Conservation (phyloP, 2,113 vertebrate species). For the Oostethus manadensis region DNA sequence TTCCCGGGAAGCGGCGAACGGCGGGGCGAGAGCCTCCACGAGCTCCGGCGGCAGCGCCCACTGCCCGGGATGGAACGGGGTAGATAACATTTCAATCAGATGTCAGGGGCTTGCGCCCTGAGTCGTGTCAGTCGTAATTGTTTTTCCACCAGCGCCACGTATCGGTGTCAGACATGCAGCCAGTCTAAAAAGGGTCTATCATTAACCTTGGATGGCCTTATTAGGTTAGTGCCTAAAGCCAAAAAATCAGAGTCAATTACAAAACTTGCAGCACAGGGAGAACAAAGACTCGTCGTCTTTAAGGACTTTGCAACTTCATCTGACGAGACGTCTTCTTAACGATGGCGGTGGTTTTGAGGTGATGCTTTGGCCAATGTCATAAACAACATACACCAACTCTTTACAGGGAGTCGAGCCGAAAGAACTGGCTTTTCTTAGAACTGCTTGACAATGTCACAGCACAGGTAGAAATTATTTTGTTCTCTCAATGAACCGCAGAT, state of each 20-base stretch:
- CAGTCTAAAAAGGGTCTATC: constrained; percentile 74
- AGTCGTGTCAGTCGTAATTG: constrained; percentile 55
- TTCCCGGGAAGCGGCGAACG: constrained; percentile 58
- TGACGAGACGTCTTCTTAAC: constrained; percentile 57
- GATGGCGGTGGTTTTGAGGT: constrained; percentile 29
- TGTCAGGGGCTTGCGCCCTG: constrained; percentile 50
- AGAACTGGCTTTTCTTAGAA: too few relatives aligned
- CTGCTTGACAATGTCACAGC: too few relatives aligned
- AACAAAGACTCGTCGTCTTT: constrained; percentile 51
- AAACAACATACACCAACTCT: too few relatives aligned
- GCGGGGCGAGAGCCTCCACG: not conserved
- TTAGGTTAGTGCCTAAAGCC: constrained; percentile 76
- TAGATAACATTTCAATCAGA: constrained; percentile 15
- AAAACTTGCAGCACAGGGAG: constrained; percentile 44
- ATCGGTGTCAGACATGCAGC: constrained; percentile 67
- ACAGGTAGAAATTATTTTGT: too few relatives aligned
- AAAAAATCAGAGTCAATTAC: constrained; percentile 74
- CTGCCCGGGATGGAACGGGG: too few relatives aligned
- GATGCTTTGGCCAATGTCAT: not conserved
- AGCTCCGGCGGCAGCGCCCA: not conserved
- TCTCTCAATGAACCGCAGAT: too few relatives aligned
- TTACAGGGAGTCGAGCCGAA: too few relatives aligned
- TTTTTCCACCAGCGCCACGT: constrained; percentile 46
- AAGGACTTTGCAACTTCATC: constrained; percentile 45
- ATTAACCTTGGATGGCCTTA: constrained; percentile 78